Evolutionary conservation across 2,113 vertebrate species (phyloP), one percentile per base, ranked within the genome.

Genomic region (Lycocorax pyrrhopterus): DNA sequence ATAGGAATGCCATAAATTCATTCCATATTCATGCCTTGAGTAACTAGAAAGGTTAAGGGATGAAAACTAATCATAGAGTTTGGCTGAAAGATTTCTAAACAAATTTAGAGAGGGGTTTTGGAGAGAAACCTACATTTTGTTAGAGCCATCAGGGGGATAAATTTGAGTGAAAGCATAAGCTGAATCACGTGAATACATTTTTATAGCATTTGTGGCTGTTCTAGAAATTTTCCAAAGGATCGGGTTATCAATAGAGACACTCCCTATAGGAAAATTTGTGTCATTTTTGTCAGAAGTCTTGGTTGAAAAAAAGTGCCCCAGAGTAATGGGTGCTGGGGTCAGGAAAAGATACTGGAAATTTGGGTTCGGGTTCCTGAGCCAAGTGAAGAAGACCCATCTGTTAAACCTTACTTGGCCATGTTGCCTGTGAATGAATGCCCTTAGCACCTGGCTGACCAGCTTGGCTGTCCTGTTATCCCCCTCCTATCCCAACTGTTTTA

Each of bases 121-220:
- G 77, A 90, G 87, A 66, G 74, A 93, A 87, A 93, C 62, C 66
- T 93, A 84, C 66, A 76, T 68, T 79, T 95, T 85, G 72, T 96
- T 94, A 81, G 73, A 90, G 83, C 60, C 89, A 77, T 90, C 62
- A 60, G 43, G 64, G 84, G 85, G 87, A 81, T 91, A 91, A 84
- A 76, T 64, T 73, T 82, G 87, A 89, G 58, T 84, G 81, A 79
- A 92, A 79, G 74, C 56, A 69, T 87, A 91, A 89, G 29, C 58
- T 91, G 77, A 68, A 87, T 82, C 44, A 60, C 11, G 29, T 67
- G 73, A 81, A 49, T 63, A 44, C 35, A 15, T 64, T 87, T 87
- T 91, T 82, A 60, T 39, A 68, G 37, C 49, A 53, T 87, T 91
- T 72, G 32, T 89, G 90, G 58, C 53, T 60, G 20, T 63, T 86